A percentile compares a stretch with the other conserved stretches of the same genome.
These are phyloP conservation scores for Chionodraco myersi DNA, from an alignment of 2,113 vertebrate genomes.

Conservation along the genomic window DNA sequence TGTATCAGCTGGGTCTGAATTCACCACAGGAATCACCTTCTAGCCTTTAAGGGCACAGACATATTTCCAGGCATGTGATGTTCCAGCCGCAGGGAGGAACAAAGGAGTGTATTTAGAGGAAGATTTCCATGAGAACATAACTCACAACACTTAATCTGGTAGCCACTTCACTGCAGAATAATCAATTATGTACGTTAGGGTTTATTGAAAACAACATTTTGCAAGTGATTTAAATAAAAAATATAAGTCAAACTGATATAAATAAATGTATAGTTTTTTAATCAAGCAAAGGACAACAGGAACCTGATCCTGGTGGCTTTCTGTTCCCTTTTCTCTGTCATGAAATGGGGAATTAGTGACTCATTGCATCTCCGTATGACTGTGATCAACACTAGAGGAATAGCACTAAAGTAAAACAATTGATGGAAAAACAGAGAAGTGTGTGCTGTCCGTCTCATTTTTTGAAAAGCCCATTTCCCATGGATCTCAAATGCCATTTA, in stretches of 20 bases:
- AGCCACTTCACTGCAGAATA: conserved; percentile 2
- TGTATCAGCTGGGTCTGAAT: conserved; percentile 13
- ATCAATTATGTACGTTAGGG: background rate
- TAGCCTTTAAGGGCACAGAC: conserved; percentile 12
- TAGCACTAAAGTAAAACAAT: background rate
- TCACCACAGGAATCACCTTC: conserved; percentile 15
- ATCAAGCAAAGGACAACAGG: background rate
- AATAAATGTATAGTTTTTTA: background rate
- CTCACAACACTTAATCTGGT: conserved; percentile 5
- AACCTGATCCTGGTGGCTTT: background rate
- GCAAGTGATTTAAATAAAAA: background rate
- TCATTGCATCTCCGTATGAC: conserved; percentile 6
- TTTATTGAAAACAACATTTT: background rate
- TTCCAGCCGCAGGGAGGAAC: conserved; percentile 51
- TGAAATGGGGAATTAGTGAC: conserved; percentile 59
- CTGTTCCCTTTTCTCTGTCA: conserved; percentile 50
- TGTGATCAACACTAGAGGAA: conserved; percentile 23
- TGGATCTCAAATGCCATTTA: background rate
- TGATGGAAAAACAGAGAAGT: conserved; percentile 18
- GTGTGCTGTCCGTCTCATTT: background rate
- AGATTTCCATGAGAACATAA: conserved; percentile 38
- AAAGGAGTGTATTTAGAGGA: conserved; percentile 70
- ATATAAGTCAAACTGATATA: no score
- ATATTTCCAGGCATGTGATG: conserved; percentile 76
- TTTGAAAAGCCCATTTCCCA: background rate